A percentile compares a stretch with the other conserved stretches of the same genome.
Evolutionary conservation across 2,797 vertebrate genomes (phyloP).

Genomic region (Rhodeus uyekii): DNA sequence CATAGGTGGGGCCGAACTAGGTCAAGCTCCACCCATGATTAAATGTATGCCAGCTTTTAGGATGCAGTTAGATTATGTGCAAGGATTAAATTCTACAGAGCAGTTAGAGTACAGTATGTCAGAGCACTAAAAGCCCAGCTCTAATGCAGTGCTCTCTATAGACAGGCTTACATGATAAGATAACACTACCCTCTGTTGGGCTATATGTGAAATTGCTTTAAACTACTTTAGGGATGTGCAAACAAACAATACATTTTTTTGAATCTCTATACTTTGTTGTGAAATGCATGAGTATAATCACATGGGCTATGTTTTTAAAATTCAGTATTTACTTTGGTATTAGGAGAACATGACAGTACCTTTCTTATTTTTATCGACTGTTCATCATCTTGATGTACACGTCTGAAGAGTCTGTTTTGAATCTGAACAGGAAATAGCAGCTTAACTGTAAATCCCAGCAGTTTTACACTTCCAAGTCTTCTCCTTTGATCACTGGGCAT

Average conservation of each 20-base stretch:
- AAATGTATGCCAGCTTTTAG: slow-evolving; percentile 36
- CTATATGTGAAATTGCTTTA: slow-evolving; percentile 56
- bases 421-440: slow-evolving; percentile 9
- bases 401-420: neutral
- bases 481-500: slow-evolving; percentile 10
- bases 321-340: neutral
- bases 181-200: slow-evolving; percentile 73
- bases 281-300: neutral
- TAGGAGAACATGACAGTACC: neutral
- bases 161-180: slow-evolving; percentile 49
- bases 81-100: slow-evolving; percentile 2
- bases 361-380: slow-evolving; percentile 1
- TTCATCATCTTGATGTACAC: neutral
- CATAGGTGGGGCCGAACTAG: neutral
- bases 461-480: slow-evolving; percentile 9
- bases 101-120: slow-evolving; percentile 16
- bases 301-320: neutral
- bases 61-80: slow-evolving; percentile 13
- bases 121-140: slow-evolving; percentile 11
- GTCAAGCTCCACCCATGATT: neutral
- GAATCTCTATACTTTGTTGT: neutral
- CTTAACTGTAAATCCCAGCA: slow-evolving; percentile 10
- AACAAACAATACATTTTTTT: slow-evolving; percentile 10
- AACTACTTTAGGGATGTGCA: neutral
- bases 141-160: slow-evolving; percentile 5